A percentile compares a stretch with the other conserved stretches of the same genome.
These are phyloP conservation scores for Ericerus pela DNA, from an alignment of 1,140 invertebrate genomes.

Conservation along the genomic window DNA sequence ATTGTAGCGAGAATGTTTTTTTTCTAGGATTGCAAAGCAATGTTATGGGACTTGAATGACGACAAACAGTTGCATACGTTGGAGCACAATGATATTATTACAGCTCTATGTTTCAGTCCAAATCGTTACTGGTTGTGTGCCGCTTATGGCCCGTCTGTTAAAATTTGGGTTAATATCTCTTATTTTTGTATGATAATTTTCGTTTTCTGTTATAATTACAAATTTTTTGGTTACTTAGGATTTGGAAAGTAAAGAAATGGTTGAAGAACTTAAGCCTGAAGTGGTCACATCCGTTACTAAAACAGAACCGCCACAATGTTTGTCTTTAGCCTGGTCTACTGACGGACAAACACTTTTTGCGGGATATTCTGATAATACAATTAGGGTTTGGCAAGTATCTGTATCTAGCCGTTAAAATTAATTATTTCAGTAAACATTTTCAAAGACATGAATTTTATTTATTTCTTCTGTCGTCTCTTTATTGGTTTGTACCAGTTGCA, in stretches of 20 bases:
- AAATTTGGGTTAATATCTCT: constrained; percentile 70
- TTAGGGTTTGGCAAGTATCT: constrained; percentile 97
- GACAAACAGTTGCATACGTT: constrained; percentile 98
- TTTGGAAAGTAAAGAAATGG: constrained; percentile 97
- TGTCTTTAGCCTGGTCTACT: constrained; percentile 96
- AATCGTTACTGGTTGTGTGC: constrained; percentile 99
- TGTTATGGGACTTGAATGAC: constrained; percentile 99
- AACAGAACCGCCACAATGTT: constrained; percentile 84
- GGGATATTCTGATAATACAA: constrained; percentile 96
- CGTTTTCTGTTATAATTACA: constrained; percentile 32
- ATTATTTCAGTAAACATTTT: too few species aligned
- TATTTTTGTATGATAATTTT: constrained; percentile 37
- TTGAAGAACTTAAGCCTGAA: constrained; percentile 94
- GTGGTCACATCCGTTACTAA: constrained; percentile 60
- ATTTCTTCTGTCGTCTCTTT: too few species aligned
- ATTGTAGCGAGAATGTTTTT: background rate
- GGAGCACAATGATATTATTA: constrained; percentile 97
- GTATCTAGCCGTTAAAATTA: constrained; percentile 56
- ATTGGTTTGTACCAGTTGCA: too few species aligned
- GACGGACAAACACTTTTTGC: constrained; percentile 98
- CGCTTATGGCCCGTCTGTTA: constrained; percentile 96
- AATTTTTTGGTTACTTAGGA: constrained; percentile 44
- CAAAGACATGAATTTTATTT: too few species aligned
- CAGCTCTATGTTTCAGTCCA: constrained; percentile 95
- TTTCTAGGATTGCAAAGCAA: constrained; percentile 84